Conservation (phyloP, 2,113 vertebrate species). For the Halichoerus grypus region DNA sequence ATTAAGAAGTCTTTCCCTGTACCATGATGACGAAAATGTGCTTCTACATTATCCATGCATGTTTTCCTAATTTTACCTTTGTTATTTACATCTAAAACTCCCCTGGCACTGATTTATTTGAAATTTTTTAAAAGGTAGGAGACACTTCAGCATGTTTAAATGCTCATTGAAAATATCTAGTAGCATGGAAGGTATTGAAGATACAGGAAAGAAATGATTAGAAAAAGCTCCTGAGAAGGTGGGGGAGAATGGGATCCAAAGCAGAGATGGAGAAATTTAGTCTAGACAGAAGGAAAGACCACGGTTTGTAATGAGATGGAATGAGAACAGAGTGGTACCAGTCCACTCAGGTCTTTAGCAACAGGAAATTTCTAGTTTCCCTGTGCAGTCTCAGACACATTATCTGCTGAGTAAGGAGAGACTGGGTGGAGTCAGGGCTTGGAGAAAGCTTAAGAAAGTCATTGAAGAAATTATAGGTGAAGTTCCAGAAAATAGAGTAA, state of each 20-base stretch:
- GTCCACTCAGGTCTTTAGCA: neutral
- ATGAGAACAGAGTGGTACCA: neutral
- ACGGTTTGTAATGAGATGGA: neutral
- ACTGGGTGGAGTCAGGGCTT: neutral
- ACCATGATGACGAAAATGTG: neutral
- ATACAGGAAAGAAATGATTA: neutral
- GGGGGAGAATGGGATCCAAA: neutral
- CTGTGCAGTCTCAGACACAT: neutral
- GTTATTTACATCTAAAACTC: neutral
- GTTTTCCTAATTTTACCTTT: conserved; percentile 35
- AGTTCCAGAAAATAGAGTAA: neutral
- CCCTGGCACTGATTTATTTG: neutral
- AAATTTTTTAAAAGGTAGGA: neutral
- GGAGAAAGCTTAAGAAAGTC: neutral
- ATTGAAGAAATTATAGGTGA: neutral
- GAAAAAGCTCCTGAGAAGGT: neutral
- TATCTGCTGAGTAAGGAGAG: neutral
- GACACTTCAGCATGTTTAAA: neutral
- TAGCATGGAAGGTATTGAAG: neutral
- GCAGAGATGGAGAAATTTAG: neutral
- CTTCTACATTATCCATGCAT: neutral
- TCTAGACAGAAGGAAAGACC: neutral
- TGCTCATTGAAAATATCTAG: neutral
- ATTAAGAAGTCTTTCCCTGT: neutral
- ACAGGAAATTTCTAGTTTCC: conserved; percentile 13